Percentiles rank a stretch among this genome's conserved stretches.
Evolutionary conservation across 2,113 vertebrate genomes (phyloP).

Genomic region (Ptyas mucosa): DNA sequence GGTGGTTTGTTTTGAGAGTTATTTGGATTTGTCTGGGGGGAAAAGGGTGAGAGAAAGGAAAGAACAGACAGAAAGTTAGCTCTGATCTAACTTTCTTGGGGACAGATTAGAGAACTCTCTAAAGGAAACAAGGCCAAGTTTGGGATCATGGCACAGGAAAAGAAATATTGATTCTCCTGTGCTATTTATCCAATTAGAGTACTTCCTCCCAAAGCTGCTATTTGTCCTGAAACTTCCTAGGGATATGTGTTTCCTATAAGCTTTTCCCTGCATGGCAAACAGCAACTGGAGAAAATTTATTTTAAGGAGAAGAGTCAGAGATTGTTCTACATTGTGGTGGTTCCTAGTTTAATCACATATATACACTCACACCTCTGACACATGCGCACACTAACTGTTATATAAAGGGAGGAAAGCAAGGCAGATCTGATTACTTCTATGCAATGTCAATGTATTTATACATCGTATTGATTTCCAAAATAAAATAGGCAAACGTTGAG

Average conservation of each 20-base stretch:
- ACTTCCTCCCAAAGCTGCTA: not conserved
- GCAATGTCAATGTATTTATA: not conserved
- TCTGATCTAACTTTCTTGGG: not conserved
- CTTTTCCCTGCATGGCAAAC: not conserved
- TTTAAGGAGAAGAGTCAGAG: not conserved
- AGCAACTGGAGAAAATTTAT: not conserved
- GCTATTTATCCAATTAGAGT: not conserved
- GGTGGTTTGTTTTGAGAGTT: not conserved
- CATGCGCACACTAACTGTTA: not conserved
- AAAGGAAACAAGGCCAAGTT: not conserved
- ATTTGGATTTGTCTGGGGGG: not conserved
- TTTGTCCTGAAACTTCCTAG: not conserved
- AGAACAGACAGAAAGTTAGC: not conserved
- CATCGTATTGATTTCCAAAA: not conserved
- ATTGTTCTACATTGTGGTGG: not conserved
- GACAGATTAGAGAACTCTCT: not conserved
- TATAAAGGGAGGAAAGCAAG: not conserved
- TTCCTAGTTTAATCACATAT: not conserved
- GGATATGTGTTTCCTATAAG: not conserved
- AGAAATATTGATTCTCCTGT: not conserved
- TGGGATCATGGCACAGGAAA: not conserved
- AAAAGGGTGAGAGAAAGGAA: fast-evolving
- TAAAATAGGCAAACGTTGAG: not conserved
- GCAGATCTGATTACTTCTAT: not conserved
- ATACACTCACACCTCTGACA: not conserved